phyloP scores from a whole-genome alignment of 2,797 vertebrate species.

The Premnoplex brunnescens region DNA sequence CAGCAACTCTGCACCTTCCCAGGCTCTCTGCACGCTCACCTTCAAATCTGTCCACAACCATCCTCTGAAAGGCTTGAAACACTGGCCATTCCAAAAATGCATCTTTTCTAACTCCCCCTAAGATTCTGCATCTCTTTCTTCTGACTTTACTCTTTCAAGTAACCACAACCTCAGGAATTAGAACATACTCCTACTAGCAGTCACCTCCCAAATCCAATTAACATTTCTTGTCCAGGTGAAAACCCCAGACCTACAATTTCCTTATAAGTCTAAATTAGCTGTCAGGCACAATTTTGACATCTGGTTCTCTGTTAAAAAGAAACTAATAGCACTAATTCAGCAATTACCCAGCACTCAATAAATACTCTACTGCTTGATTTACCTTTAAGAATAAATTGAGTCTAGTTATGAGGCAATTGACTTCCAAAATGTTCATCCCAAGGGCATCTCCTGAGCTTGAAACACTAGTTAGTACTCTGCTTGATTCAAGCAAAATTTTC shows the following conservation, averaged over 20 bases:
- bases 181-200: not conserved
- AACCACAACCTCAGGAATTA: not conserved
- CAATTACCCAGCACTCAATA: not conserved
- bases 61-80: not conserved
- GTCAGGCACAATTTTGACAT: not conserved
- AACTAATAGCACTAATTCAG: not conserved
- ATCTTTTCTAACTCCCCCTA: not conserved
- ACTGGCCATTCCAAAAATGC: not conserved
- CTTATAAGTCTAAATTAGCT: not conserved
- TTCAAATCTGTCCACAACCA: not conserved
- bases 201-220: not conserved
- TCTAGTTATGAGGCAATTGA: not conserved
- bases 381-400: not conserved
- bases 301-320: not conserved
- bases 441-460: not conserved
- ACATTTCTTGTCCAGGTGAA: not conserved
- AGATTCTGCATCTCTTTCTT: not conserved
- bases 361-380: not conserved
- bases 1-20: not conserved
- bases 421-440: not conserved
- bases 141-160: not conserved
- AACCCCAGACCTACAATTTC: not conserved
- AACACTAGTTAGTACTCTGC: not conserved
- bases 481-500: not conserved
- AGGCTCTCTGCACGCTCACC: accelerated